These are phyloP conservation scores for Caenorhabditis virilis DNA, from an alignment of 2,888 invertebrate genomes.

Conservation along the genomic window DNA sequence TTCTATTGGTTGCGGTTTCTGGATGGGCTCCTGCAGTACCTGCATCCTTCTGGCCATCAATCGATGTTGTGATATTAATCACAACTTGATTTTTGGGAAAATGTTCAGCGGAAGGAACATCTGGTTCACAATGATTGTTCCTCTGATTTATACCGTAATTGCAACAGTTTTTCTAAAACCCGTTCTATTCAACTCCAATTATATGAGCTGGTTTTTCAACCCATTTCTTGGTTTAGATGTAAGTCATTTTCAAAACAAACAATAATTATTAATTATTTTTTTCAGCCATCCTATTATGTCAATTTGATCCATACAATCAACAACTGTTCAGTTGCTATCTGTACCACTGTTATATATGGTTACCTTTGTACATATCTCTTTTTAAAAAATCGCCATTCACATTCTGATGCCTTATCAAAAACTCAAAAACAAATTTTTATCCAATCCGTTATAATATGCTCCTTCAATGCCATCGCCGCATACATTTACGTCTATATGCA, in stretches of 20 bases:
- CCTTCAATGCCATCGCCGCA: constrained; percentile 39
- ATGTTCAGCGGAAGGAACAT: constrained; percentile 24
- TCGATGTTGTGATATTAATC: constrained; percentile 30
- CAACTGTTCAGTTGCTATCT: constrained; percentile 36
- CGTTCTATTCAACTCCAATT: constrained; percentile 15
- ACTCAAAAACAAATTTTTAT: constrained; percentile 39
- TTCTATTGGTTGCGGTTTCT: constrained; percentile 25
- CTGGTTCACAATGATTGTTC: constrained; percentile 14
- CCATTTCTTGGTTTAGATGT: constrained; percentile 10
- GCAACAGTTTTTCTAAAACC: constrained; percentile 27
- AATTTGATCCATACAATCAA: constrained; percentile 38
- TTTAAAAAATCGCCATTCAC: constrained; percentile 18
- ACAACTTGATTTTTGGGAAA: constrained; percentile 9
- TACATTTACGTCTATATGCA: constrained; percentile 51
- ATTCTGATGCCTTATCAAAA: constrained; percentile 20
- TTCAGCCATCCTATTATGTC: constrained; percentile 14
- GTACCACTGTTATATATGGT: constrained; percentile 31
- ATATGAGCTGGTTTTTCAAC: constrained; percentile 40
- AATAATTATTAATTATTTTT: neutral
- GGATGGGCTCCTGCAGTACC: constrained; percentile 35
- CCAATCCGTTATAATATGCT: constrained; percentile 41
- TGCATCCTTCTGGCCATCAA: constrained; percentile 31
- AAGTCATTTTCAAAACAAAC: neutral
- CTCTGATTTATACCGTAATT: constrained; percentile 11
- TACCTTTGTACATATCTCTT: constrained; percentile 20